phyloP scores from a whole-genome alignment of 2,113 vertebrate genomes.

The Dicaeum eximium region DNA sequence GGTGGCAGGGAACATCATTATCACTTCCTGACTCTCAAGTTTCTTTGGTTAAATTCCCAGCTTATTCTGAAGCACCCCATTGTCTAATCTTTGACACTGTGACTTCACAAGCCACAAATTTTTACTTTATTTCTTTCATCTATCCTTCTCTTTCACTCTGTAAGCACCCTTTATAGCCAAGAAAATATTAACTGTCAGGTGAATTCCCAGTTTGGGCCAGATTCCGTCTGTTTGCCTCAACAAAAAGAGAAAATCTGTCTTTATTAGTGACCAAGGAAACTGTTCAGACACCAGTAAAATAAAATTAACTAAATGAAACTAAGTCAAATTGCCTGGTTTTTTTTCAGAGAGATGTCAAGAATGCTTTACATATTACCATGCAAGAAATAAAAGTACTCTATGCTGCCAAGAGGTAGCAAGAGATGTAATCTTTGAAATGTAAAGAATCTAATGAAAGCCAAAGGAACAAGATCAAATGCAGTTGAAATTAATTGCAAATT shows the following conservation, averaged over 20 bases:
- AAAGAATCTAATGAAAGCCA: background rate
- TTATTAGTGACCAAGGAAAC: background rate
- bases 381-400: background rate
- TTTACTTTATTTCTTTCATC: background rate
- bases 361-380: background rate
- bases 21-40: background rate
- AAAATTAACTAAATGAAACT: background rate
- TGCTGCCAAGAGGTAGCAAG: background rate
- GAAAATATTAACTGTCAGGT: background rate
- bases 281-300: background rate
- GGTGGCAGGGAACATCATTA: background rate
- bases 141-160: background rate
- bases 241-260: background rate
- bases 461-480: background rate
- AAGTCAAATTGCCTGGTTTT: background rate
- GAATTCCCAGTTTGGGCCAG: background rate
- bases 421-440: background rate
- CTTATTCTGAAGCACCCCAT: background rate
- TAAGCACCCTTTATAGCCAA: background rate
- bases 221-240: background rate
- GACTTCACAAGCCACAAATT: background rate
- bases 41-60: background rate
- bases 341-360: background rate
- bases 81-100: background rate
- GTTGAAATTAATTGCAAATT: background rate